Evolutionary conservation across 2,888 invertebrate genomes (phyloP), one percentile per base, ranked within the genome.

Genomic region (Heliconius sara): DNA sequence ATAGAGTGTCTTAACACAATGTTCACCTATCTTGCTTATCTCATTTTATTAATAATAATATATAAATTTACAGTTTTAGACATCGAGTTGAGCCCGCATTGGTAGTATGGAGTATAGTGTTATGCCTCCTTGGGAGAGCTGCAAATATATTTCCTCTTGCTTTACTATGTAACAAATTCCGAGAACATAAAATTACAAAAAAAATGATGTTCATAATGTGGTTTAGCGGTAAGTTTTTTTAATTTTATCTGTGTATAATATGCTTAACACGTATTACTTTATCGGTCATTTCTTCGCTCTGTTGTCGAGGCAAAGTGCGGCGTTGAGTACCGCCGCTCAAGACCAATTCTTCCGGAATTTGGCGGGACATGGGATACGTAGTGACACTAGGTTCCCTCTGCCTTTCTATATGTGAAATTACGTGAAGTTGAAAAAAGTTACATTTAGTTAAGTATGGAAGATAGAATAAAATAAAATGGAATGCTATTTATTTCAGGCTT

Each of bases 201-300:
- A 99, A 99, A 93, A 99, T 99, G 98, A 99, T 99, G 97, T 99
- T 99, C 88, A 99, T 99, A 81, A 99, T 99, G 99, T 99, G 99
- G 99, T 99, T 99, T 91, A 99, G 99, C 91, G 98, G 97, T 97
- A 90, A 91, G 95, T 92, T 65, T 65, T 65, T 30, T 6, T 65
- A 16, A 16, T 16, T 65, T 27, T 16, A 27, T 25, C 6, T 1
- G 7, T 16, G 27, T 27, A 13, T 27, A 65, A 27, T 7, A 7
- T 16, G 6, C 16, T 25, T 2, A 27, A 27, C 2, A 30, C 27
- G 30, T 65, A 30, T 65, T 25, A 63, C 0, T 63, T 27, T 12
- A 13, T 39, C 10, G 0, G 2, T 39, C 1, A 39, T 39, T 47
- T 47, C 16, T 47, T 19, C 16, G 19, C 16, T 47, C 16, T 16